phyloP scores from a whole-genome alignment of 1,140 invertebrate species.

The Orchestia grillus region DNA sequence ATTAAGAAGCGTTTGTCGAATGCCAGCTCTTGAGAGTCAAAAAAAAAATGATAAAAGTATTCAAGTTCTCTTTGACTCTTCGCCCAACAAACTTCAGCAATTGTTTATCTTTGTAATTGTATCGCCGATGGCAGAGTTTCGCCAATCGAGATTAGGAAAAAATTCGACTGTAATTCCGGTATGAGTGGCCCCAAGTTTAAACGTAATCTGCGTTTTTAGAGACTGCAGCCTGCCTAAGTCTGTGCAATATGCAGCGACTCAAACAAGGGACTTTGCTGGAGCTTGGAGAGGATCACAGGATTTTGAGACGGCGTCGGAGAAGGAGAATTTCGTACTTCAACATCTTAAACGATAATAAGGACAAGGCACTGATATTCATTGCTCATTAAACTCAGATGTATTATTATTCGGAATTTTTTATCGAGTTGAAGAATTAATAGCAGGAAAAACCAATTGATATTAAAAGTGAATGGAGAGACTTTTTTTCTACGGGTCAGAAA shows the following conservation, averaged over 20 bases:
- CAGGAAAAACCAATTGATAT: background rate
- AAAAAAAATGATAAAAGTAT: background rate
- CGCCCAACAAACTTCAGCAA: constrained; percentile 13
- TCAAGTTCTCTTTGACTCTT: constrained; percentile 51
- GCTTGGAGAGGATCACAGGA: constrained; percentile 19
- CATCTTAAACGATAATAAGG: background rate
- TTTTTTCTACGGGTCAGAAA: background rate
- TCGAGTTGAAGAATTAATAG: no score
- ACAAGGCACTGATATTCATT: background rate
- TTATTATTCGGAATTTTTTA: no score
- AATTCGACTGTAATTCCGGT: constrained; percentile 47
- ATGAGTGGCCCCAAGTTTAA: constrained; percentile 50
- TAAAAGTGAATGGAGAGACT: background rate
- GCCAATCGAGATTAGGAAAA: background rate
- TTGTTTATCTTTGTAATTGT: constrained; percentile 54
- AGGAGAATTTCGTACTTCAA: background rate
- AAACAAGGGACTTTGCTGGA: background rate
- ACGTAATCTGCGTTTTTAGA: constrained; percentile 41
- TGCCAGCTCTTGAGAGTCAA: constrained; percentile 4
- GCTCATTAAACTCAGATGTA: no score
- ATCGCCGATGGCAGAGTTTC: constrained; percentile 52
- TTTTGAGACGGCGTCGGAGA: background rate
- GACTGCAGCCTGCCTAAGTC: constrained; percentile 32
- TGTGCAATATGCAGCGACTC: constrained; percentile 43
- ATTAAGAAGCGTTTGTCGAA: background rate